A percentile compares a stretch with the other conserved stretches of the same genome.
Evolutionary conservation across 2,797 vertebrate species (phyloP).

Genomic region (Molossus alvarezi): DNA sequence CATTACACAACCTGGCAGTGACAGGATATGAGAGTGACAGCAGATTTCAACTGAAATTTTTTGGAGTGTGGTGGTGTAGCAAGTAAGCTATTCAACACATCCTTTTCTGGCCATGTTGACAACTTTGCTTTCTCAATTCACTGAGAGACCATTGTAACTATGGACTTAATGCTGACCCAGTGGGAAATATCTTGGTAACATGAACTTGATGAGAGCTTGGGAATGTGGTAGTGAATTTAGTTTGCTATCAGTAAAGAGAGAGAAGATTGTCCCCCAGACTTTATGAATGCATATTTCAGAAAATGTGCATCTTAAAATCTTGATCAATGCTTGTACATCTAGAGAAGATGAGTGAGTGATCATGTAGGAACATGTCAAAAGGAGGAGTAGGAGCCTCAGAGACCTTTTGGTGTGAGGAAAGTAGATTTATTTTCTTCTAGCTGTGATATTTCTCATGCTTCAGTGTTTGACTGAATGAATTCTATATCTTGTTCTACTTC

Average conservation of each 20-base stretch:
- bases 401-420: neutral
- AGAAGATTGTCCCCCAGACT: neutral
- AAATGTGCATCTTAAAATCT: constrained; percentile 2
- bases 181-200: neutral
- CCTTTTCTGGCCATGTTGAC: neutral
- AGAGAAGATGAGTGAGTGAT: neutral
- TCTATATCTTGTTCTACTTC: constrained; percentile 3
- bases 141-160: neutral
- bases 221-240: neutral
- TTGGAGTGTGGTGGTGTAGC: constrained; percentile 8
- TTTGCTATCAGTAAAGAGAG: constrained; percentile 42
- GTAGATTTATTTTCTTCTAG: neutral
- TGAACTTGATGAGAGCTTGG: neutral
- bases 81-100: constrained; percentile 20
- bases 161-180: neutral
- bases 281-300: constrained; percentile 30
- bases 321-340: neutral
- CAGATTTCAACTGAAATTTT: neutral
- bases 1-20: neutral
- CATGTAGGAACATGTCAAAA: neutral
- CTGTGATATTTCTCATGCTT: neutral
- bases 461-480: neutral
- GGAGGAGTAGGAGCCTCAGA: neutral
- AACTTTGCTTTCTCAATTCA: neutral
- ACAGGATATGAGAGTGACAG: neutral